These are phyloP conservation scores for Neodon shergylaensis DNA, from an alignment of 2,113 vertebrate genomes.

Conservation along the genomic window DNA sequence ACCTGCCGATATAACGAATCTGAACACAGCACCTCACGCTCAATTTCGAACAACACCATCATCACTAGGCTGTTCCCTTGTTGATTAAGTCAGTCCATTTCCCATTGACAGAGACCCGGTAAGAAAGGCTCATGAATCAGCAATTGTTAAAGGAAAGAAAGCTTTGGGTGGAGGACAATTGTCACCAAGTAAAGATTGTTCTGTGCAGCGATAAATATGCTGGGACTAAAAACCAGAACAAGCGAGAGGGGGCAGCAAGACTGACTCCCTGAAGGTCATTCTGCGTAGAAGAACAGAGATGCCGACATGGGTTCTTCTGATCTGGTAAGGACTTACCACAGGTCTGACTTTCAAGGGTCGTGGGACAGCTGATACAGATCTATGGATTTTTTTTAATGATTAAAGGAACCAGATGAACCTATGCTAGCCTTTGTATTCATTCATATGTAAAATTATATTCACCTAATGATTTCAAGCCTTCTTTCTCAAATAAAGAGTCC, in stretches of 20 bases:
- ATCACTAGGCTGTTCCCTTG: background rate
- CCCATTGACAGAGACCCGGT: background rate
- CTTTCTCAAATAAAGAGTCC: background rate
- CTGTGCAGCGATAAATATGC: background rate
- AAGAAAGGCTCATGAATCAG: background rate
- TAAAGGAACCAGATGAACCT: background rate
- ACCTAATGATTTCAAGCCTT: background rate
- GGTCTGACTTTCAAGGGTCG: background rate
- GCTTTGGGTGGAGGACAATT: background rate
- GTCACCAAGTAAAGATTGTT: background rate
- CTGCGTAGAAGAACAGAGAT: background rate
- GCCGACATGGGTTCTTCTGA: background rate
- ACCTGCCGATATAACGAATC: slow-evolving; percentile 36
- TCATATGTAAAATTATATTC: background rate
- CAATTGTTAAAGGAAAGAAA: slow-evolving; percentile 29
- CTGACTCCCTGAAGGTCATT: background rate
- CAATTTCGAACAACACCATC: background rate
- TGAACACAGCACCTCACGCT: background rate
- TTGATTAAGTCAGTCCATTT: slow-evolving; percentile 24
- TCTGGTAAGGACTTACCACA: background rate
- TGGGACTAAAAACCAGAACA: background rate
- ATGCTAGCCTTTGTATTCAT: background rate
- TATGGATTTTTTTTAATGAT: background rate
- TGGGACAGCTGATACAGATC: background rate
- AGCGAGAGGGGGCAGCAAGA: background rate